Percentiles rank a stretch among this genome's conserved stretches.
Evolutionary conservation across 2,113 vertebrate genomes (phyloP).

Genomic region (human): DNA sequence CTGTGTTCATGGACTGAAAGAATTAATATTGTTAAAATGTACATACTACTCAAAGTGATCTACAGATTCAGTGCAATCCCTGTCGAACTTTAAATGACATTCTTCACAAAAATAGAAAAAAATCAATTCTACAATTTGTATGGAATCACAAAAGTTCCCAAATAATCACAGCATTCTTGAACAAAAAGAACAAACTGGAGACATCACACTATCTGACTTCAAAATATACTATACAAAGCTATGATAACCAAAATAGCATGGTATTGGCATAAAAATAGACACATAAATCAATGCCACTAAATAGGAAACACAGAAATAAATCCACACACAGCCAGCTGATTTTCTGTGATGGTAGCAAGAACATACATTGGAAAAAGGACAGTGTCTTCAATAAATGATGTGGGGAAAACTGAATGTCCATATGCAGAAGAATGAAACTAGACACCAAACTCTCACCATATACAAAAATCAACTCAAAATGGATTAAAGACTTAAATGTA

Average conservation of each 20-base stretch:
- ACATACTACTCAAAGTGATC: not conserved
- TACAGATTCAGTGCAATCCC: not conserved
- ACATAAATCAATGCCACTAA: not conserved
- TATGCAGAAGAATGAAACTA: not conserved
- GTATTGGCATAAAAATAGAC: not conserved
- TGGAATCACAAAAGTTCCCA: not conserved
- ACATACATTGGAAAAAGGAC: not conserved
- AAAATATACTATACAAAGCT: not conserved
- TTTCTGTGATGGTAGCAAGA: not conserved
- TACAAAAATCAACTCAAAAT: not conserved
- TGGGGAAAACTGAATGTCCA: not conserved
- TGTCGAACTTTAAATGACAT: not conserved
- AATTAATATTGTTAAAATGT: not conserved
- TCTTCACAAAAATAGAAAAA: not conserved
- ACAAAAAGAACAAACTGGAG: not conserved
- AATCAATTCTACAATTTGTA: not conserved
- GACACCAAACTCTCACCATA: not conserved
- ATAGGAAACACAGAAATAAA: not conserved
- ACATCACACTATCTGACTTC: not conserved
- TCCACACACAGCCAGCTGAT: not conserved
- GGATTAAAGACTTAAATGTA: not conserved
- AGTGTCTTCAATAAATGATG: not conserved
- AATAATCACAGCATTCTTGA: not conserved
- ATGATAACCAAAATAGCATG: not conserved
- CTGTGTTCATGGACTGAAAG: not conserved